phyloP scores from a whole-genome alignment of 1,140 invertebrate species.

The Lysiphlebus fabarum region DNA sequence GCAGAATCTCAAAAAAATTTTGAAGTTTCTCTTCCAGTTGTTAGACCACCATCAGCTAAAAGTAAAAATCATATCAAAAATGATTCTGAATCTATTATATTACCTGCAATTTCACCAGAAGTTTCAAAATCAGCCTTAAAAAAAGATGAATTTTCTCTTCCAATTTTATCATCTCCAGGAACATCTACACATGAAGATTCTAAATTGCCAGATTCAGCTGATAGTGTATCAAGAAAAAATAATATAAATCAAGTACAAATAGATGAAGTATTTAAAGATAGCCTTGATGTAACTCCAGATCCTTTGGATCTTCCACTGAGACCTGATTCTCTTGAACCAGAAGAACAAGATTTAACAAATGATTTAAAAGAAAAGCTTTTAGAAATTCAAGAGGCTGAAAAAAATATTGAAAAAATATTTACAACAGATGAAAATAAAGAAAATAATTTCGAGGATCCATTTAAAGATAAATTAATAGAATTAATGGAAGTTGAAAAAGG shows the following conservation, averaged over 20 bases:
- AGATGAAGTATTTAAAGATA: conserved; percentile 37
- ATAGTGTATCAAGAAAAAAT: conserved; percentile 21
- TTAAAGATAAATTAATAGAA: conserved; percentile 32
- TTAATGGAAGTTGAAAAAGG: conserved; percentile 30
- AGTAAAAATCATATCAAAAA: conserved; percentile 29
- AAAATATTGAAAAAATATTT: conserved; percentile 35
- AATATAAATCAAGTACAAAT: background rate
- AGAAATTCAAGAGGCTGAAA: conserved; percentile 37
- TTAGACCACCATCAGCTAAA: conserved; percentile 33
- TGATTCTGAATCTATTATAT: conserved; percentile 31
- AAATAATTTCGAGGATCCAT: conserved; percentile 24
- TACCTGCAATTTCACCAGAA: conserved; percentile 47
- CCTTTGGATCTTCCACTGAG: conserved; percentile 19
- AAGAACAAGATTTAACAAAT: conserved; percentile 6
- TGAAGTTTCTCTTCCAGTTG: conserved; percentile 38
- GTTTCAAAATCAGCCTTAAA: conserved; percentile 32
- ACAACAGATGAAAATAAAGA: conserved; percentile 6
- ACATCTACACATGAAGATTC: conserved; percentile 19
- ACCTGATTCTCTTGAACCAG: conserved; percentile 35
- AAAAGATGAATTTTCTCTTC: conserved; percentile 36
- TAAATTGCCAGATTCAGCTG: background rate
- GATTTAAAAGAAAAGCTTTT: conserved; percentile 33
- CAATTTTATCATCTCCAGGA: conserved; percentile 31
- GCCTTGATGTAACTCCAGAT: conserved; percentile 39
- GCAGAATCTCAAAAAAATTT: conserved; percentile 21